Base-by-base conservation (phyloP, 2,888 invertebrate species). In the Philonicus albiceps region DNA sequence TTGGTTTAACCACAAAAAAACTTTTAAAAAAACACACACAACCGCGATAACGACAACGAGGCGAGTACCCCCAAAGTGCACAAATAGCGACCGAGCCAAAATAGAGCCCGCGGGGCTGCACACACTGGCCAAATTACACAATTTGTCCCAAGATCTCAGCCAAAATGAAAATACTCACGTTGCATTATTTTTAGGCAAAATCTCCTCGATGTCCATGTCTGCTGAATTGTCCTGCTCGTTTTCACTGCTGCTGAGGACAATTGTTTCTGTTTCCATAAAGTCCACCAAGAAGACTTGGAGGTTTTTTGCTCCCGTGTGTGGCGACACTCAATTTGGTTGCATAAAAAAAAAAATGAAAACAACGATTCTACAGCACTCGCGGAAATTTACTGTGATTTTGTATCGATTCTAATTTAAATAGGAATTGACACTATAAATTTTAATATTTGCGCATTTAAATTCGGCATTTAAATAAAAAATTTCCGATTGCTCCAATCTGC, bases 171-270 rank as follows among this genome's bases (percentile, higher is more conserved):
- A n/a, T 83, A 87, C 87, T 87, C 83, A 87, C 87, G 87, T 87
- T 53, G 37, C 78, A 84, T 75, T 86, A 74, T 86, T 83, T 75
- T 86, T 87, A 34, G 87, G 87, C 6, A 87, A 55, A 34, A 87
- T 84, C 37, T 83, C 86, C n/a, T 87, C 87, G 40, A 83, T 86
- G n/a, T 87, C 87, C 87, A 87, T 87, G 64, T 90, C 90, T 87
- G 89, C 88, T 81, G 88, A 89, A 74, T 89, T 88, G 27, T 90
- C 89, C 87, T 89, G 89, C 85, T 90, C 90, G 89, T 89, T 90
- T 84, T 90, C 90, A 76, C 88, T 89, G 64, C 87, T 88, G 85
- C 89, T 90, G 37, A 89, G n/a, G 87, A 89, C 89, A 88, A 90
- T 90, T 74, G 90, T 89, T 86, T 90, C 90, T 89, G 75, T 74